Percentiles rank a stretch among this genome's conserved stretches.
Evolutionary conservation across 2,113 vertebrate species (phyloP).

Genomic region (Phycodurus eques): DNA sequence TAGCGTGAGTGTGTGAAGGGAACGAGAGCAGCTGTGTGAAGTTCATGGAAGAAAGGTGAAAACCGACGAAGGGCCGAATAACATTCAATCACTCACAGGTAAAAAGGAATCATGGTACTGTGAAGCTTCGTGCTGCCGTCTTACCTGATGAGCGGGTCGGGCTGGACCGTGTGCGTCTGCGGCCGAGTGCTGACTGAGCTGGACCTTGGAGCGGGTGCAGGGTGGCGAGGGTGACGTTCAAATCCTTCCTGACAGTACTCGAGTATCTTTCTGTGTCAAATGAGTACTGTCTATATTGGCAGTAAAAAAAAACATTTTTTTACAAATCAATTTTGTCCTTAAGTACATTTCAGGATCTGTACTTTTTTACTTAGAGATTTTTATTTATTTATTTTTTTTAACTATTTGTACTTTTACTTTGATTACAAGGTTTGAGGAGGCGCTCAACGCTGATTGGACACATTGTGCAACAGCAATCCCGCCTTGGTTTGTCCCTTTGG

Average conservation of each 20-base stretch:
- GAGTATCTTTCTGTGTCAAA: not conserved
- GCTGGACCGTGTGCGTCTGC: slow-evolving; percentile 14
- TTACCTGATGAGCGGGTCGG: slow-evolving; percentile 58
- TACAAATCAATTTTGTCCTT: not conserved
- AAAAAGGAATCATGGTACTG: too few relatives aligned
- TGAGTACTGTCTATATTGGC: not conserved
- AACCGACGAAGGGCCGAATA: not conserved
- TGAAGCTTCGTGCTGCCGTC: slow-evolving; percentile 13
- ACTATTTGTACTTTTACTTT: not conserved
- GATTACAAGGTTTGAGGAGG: not conserved
- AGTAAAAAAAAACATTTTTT: not conserved
- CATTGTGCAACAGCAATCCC: not conserved
- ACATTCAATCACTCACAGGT: too few relatives aligned
- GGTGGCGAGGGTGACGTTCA: not conserved
- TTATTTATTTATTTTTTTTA: too few relatives aligned
- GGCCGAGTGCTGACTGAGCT: slow-evolving; percentile 42
- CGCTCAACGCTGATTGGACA: not conserved
- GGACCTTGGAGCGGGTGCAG: slow-evolving; percentile 68
- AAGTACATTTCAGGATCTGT: not conserved
- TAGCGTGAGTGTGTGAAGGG: not conserved
- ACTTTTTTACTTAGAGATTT: not conserved
- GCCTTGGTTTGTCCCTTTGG: not conserved
- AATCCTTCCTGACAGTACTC: not conserved
- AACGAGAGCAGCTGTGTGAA: slow-evolving; percentile 1
- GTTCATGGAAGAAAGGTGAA: not conserved